Evolutionary conservation across 2,797 vertebrate genomes (phyloP).

Genomic region (Halcyon smyrnensis): DNA sequence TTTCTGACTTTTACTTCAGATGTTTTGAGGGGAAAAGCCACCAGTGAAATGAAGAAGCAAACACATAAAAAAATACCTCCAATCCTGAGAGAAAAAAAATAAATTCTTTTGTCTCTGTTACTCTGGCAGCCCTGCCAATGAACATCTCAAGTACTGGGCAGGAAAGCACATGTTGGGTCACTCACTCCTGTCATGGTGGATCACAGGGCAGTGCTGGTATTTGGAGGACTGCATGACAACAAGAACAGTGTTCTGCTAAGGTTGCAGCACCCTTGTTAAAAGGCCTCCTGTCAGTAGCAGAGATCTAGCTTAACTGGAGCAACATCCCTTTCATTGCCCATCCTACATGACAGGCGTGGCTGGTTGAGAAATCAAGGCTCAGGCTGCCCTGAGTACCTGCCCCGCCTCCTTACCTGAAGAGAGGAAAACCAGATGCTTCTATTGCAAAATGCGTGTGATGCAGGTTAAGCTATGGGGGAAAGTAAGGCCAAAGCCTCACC

Average conservation of each 20-base stretch:
- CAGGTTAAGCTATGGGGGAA: not conserved
- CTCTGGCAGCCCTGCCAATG: not conserved
- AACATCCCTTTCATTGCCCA: not conserved
- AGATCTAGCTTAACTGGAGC: not conserved
- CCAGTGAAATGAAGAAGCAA: not conserved
- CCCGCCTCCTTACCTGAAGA: not conserved
- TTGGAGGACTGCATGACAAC: not conserved
- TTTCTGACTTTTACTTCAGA: not conserved
- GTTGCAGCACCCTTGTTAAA: not conserved
- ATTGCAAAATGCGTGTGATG: not conserved
- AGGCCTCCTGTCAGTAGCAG: not conserved
- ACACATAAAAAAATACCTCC: not conserved
- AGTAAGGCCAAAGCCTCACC: not conserved
- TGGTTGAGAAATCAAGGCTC: not conserved
- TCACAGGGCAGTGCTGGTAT: not conserved
- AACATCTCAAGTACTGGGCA: not conserved
- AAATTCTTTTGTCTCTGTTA: not conserved
- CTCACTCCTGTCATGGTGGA: rapidly evolving
- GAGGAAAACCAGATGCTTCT: not conserved
- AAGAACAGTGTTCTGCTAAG: not conserved
- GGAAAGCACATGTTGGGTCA: not conserved
- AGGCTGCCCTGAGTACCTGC: not conserved
- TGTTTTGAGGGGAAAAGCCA: not conserved
- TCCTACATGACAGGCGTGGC: not conserved
- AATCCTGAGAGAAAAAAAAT: not conserved